phyloP scores from a whole-genome alignment of 2,888 invertebrate genomes.

The Diabrotica balteata region DNA sequence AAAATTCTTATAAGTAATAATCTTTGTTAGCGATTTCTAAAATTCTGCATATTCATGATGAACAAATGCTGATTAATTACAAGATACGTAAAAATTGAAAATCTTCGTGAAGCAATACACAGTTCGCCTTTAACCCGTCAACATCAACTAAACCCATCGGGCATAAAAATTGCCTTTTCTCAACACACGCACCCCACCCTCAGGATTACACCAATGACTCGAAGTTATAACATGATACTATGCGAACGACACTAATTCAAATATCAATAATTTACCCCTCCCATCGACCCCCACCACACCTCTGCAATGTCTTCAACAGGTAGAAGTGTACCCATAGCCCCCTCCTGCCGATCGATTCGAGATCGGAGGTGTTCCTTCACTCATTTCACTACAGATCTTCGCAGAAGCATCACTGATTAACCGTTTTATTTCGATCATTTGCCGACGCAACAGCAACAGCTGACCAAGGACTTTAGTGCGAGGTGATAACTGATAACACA shows the following conservation, averaged over 20 bases:
- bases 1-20: too few species aligned
- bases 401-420: slow-evolving; percentile 37
- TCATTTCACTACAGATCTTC: slow-evolving; percentile 56
- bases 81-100: slow-evolving; percentile 6
- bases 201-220: slow-evolving; percentile 55
- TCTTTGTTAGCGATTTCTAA: too few species aligned
- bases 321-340: slow-evolving; percentile 48
- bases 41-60: neutral
- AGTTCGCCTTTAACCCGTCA: slow-evolving; percentile 3
- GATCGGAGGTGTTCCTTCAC: slow-evolving; percentile 55
- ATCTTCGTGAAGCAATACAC: slow-evolving; percentile 10
- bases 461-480: slow-evolving; percentile 36
- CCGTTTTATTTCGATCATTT: slow-evolving; percentile 18
- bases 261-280: slow-evolving; percentile 59
- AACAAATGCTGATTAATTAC: neutral
- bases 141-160: slow-evolving; percentile 34
- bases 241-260: slow-evolving; percentile 58
- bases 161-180: slow-evolving; percentile 41
- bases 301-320: slow-evolving; percentile 53
- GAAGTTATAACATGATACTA: slow-evolving; percentile 55
- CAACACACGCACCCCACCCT: slow-evolving; percentile 48
- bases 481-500: slow-evolving; percentile 49
- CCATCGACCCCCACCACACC: slow-evolving; percentile 44
- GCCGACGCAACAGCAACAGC: slow-evolving; percentile 30
- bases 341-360: slow-evolving; percentile 52